Percentiles rank a stretch among this genome's conserved stretches.
phyloP scores from a whole-genome alignment of 1,140 invertebrate species.

The Cydia fagiglandana region DNA sequence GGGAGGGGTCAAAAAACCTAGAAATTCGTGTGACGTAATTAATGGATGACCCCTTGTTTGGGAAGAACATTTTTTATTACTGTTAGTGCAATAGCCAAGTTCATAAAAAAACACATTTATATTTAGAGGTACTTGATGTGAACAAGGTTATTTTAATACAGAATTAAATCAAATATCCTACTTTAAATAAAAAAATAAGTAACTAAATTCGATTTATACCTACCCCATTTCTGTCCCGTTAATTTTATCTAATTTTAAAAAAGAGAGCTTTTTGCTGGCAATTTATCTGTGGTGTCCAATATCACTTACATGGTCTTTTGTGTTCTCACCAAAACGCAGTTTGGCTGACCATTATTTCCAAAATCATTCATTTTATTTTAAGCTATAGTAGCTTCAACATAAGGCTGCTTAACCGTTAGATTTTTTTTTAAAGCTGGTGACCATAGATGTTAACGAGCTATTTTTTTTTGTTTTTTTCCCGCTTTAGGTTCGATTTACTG shows the following conservation, averaged over 20 bases:
- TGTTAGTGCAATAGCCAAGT: slow-evolving; percentile 5
- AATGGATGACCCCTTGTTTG: no score
- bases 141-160: neutral
- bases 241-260: neutral
- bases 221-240: neutral
- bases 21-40: no score
- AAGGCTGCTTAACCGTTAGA: neutral
- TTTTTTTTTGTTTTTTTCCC: slow-evolving; percentile 18
- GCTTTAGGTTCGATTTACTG: slow-evolving; percentile 23
- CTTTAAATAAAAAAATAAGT: neutral
- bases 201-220: neutral
- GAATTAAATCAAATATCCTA: no score
- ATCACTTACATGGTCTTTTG: slow-evolving; percentile 16
- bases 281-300: slow-evolving; percentile 21
- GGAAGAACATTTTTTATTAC: no score
- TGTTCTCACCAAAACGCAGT: slow-evolving; percentile 5
- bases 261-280: neutral
- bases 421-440: neutral
- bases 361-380: neutral
- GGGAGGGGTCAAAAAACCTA: no score
- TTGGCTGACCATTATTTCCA: neutral
- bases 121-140: neutral
- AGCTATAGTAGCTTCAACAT: neutral
- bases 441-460: slow-evolving; percentile 23
- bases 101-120: neutral